phyloP scores from a whole-genome alignment of 2,113 vertebrate genomes.

The Plectropomus leopardus region DNA sequence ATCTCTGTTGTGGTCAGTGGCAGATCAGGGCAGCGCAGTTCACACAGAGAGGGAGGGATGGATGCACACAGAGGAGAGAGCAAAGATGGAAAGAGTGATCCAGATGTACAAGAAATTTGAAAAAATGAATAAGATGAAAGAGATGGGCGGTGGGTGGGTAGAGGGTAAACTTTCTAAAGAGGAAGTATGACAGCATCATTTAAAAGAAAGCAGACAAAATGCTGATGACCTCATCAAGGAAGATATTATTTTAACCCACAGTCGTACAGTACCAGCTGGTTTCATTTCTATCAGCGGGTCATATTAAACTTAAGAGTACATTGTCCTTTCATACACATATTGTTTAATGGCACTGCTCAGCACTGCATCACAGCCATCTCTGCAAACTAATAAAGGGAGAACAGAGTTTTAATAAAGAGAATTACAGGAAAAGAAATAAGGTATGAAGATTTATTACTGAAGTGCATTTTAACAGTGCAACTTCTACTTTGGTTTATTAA shows the following conservation, averaged over 20 bases:
- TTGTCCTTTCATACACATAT: not conserved
- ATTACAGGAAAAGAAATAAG: conserved; percentile 1
- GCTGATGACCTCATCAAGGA: not conserved
- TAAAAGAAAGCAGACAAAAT: not conserved
- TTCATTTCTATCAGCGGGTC: no score
- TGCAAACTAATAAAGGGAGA: not conserved
- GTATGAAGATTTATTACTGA: conserved; percentile 20
- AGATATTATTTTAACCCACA: not conserved
- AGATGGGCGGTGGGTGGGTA: not conserved
- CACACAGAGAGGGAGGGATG: not conserved
- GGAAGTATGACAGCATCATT: not conserved
- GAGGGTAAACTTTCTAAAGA: not conserved
- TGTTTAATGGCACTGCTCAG: not conserved
- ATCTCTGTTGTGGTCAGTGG: conserved; percentile 9
- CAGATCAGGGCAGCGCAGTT: not conserved
- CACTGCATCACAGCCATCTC: not conserved
- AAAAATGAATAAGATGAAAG: not conserved
- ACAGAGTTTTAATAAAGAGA: not conserved
- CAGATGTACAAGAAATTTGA: conserved; percentile 18
- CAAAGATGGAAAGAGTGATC: not conserved
- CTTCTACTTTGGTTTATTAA: conserved; percentile 20
- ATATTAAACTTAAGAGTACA: no score
- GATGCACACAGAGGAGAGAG: not conserved
- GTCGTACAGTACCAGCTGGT: not conserved
- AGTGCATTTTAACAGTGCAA: conserved; percentile 15